Evolutionary conservation across 2,888 invertebrate species (phyloP), one percentile per base, ranked within the genome.

Genomic region (Cataglyphis livida): DNA sequence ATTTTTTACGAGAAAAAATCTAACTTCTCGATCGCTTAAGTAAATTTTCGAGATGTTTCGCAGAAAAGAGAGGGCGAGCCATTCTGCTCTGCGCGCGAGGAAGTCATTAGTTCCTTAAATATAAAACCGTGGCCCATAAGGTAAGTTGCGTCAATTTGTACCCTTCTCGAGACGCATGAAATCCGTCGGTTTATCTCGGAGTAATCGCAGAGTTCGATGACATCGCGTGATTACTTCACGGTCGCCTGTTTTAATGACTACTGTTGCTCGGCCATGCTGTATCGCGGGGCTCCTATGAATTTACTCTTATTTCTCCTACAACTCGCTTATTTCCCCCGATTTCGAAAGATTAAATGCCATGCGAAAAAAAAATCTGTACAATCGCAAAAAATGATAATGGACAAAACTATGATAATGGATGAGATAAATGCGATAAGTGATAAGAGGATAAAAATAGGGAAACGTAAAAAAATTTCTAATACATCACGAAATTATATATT

Each of bases 161-260:
- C 74, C 75, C 66, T 75, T 76, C 76, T 76, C 65, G 75, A 57
- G 76, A 59, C 38, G 81, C 75, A 76, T 64, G 73, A 65, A 74
- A 65, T 81, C 81, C 81, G 76, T 61, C 35, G 25, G 75, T 75
- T 76, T 82, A 82, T 82, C 81, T 82, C 74, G 38, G 76, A 76
- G 59, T 82, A 82, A 82, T 82, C 76, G 38, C 76, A 57, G 81
- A 82, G 81, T 82, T 82, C 81, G 81, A 82, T 82, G 81, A 82
- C 81, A 82, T 82, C 81, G 81, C 81, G 81, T 82, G 81, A 82
- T 82, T 82, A 82, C 81, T 82, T 82, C 81, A 82, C 81, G 81
- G 81, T 82, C 81, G 66, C 76, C 81, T 82, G 81, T 82, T 82
- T 82, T 82, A 82, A 82, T 82, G 81, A 82, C 81, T 76, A 44